These are phyloP conservation scores for Stenodema calcarata DNA, from an alignment of 2,888 invertebrate species.

Conservation along the genomic window DNA sequence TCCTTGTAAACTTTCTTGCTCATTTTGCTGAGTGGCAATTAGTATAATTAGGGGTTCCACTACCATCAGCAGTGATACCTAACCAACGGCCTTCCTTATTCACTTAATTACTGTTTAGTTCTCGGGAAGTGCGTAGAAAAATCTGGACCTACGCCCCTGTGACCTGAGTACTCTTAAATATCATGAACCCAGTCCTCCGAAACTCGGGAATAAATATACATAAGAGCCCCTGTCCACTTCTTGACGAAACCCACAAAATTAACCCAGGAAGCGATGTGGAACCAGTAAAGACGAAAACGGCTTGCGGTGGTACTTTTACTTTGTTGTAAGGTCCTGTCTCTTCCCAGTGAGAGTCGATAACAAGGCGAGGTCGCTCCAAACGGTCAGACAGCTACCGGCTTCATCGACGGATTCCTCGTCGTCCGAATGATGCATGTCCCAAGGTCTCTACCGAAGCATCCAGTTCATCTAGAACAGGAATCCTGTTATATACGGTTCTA, in stretches of 20 bases:
- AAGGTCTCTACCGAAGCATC: neutral
- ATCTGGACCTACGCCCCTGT: too few relatives aligned
- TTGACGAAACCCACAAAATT: neutral
- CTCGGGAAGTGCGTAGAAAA: too few relatives aligned
- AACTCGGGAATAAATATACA: neutral
- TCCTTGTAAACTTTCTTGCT: too few relatives aligned
- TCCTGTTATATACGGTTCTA: neutral
- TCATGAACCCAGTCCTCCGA: neutral
- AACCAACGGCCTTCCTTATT: too few relatives aligned
- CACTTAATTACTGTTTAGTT: too few relatives aligned
- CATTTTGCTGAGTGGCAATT: too few relatives aligned
- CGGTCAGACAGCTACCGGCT: neutral
- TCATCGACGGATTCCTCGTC: neutral
- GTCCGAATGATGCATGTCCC: neutral
- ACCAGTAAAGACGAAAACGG: neutral
- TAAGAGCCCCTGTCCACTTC: neutral
- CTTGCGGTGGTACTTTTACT: neutral
- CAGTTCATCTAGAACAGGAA: neutral
- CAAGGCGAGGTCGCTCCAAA: neutral
- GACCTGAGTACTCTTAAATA: too few relatives aligned
- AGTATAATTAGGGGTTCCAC: too few relatives aligned
- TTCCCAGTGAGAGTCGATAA: neutral
- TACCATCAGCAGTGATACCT: too few relatives aligned
- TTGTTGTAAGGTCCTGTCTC: neutral
- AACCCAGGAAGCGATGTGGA: neutral